Conservation (phyloP, 23 tunicate genomes). For the Trididemnum miniatum region DNA sequence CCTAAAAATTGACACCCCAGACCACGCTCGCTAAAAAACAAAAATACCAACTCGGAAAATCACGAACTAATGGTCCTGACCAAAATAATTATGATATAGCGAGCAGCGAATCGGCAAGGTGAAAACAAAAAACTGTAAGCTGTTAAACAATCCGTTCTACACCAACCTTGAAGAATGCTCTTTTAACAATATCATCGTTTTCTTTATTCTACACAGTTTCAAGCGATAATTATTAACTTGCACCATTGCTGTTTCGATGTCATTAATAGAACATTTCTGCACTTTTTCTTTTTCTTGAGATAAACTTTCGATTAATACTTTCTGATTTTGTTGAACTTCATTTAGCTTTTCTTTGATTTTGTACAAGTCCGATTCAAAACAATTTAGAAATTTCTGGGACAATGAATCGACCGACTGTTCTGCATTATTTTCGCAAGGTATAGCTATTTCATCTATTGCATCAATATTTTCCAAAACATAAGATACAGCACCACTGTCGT, state of each 20-base stretch:
- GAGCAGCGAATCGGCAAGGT: too few relatives aligned
- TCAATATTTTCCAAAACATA: not conserved
- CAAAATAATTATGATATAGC: too few relatives aligned
- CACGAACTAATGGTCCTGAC: too few relatives aligned
- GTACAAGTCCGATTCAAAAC: slow-evolving; percentile 13
- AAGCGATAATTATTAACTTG: slow-evolving; percentile 16
- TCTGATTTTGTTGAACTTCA: slow-evolving; percentile 29
- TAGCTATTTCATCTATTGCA: not conserved
- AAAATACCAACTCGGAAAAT: too few relatives aligned
- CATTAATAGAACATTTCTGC: not conserved
- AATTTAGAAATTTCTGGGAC: not conserved
- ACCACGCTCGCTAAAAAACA: too few relatives aligned
- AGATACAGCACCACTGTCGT: too few relatives aligned
- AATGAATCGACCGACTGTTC: not conserved
- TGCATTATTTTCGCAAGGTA: not conserved
- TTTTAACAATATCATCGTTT: slow-evolving; percentile 5
- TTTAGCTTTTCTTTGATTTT: not conserved
- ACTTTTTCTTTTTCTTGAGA: slow-evolving; percentile 16
- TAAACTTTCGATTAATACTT: slow-evolving; percentile 28
- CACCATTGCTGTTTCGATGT: slow-evolving; percentile 21
- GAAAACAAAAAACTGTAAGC: too few relatives aligned
- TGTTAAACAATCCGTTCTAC: too few relatives aligned
- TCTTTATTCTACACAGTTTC: slow-evolving; percentile 19
- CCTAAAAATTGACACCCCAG: too few relatives aligned
- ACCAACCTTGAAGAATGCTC: too few relatives aligned